Conservation (phyloP, 2,797 vertebrate genomes). For the Myotis myotis region DNA sequence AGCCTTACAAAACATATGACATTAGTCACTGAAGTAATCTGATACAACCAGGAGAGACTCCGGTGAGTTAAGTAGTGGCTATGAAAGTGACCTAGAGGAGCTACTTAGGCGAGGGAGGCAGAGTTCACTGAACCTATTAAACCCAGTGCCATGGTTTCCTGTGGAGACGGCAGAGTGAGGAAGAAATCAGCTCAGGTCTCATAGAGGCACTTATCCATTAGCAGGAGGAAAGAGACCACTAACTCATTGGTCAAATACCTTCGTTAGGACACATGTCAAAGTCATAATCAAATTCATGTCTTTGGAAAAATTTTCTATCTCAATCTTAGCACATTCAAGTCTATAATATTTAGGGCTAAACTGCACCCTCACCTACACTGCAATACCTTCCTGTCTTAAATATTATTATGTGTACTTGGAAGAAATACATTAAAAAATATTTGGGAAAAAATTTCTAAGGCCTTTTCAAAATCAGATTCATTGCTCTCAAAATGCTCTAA, state of each 20-base stretch:
- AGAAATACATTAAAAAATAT: neutral
- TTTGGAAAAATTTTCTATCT: neutral
- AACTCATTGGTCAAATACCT: conserved; percentile 25
- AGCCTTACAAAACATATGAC: neutral
- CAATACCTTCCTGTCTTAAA: neutral
- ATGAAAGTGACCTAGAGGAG: neutral
- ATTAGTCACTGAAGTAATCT: neutral
- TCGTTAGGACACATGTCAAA: conserved; percentile 37
- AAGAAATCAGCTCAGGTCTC: neutral
- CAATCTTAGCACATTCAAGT: neutral
- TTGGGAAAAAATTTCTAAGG: neutral
- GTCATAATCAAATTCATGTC: conserved; percentile 14
- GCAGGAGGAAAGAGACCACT: neutral
- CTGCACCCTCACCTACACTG: neutral
- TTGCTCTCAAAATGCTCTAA: neutral
- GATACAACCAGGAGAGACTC: neutral
- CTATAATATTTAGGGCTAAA: neutral
- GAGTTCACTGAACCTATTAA: neutral
- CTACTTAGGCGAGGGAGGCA: neutral
- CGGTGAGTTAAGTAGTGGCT: neutral
- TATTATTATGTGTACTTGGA: neutral
- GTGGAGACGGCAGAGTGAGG: neutral
- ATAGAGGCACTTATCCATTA: neutral
- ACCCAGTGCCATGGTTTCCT: neutral
- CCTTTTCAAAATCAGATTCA: neutral